Evolutionary conservation across 2,888 invertebrate genomes (phyloP).

Genomic region (Venustoraphidia nigricollis): DNA sequence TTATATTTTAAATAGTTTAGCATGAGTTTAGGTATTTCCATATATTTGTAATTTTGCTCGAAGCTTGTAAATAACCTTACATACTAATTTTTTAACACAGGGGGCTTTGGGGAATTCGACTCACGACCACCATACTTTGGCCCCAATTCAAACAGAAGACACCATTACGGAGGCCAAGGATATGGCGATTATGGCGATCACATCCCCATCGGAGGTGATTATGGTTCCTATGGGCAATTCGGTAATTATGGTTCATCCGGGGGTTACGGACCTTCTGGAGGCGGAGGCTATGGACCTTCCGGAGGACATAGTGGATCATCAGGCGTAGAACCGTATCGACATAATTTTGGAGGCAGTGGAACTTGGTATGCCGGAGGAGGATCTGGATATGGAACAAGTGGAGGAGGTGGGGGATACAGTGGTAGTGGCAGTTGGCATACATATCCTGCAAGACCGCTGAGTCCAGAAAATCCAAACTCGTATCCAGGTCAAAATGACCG

Average conservation of each 20-base stretch:
- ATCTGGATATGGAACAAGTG: not conserved
- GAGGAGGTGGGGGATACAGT: conserved; percentile 3
- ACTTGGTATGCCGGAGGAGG: not conserved
- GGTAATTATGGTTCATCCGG: conserved; percentile 8
- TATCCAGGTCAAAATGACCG: not conserved
- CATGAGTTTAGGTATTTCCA: too few species aligned
- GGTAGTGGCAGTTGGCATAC: not conserved
- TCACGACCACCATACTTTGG: conserved; percentile 10
- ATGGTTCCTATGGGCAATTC: conserved; percentile 4
- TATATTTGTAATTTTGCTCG: too few species aligned
- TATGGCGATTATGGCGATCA: not conserved
- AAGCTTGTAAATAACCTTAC: too few species aligned
- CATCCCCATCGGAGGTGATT: conserved; percentile 4
- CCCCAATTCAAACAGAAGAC: conserved; percentile 9
- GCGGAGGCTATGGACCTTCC: not conserved
- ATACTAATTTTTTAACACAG: conserved; percentile 11
- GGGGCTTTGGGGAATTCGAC: conserved; percentile 7
- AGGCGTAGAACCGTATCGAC: not conserved
- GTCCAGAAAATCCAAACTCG: not conserved
- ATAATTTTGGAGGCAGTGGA: not conserved
- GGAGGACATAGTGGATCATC: conserved; percentile 5
- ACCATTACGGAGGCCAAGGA: not conserved
- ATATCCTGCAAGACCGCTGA: not conserved
- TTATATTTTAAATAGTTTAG: too few species aligned
- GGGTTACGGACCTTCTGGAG: conserved; percentile 1